These are phyloP conservation scores for Hesperia comma DNA, from an alignment of 2,888 invertebrate species.

Conservation along the genomic window DNA sequence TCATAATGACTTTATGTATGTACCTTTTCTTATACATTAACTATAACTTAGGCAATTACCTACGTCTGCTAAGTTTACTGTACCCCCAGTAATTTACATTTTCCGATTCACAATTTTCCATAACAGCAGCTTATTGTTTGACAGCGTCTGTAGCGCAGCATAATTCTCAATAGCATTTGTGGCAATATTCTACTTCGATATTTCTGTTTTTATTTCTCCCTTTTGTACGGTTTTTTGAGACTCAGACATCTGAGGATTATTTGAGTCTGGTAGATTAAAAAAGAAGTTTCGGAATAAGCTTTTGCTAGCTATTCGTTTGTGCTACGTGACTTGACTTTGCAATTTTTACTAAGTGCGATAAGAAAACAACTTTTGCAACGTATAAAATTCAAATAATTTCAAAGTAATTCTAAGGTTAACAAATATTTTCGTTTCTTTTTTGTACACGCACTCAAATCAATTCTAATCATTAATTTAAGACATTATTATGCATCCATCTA, in stretches of 20 bases:
- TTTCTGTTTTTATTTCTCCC: background rate
- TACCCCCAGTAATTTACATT: background rate
- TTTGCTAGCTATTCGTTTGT: background rate
- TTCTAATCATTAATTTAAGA: no score
- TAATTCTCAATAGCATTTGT: background rate
- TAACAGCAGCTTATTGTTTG: background rate
- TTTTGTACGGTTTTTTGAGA: background rate
- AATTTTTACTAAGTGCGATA: background rate
- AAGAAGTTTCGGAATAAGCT: background rate
- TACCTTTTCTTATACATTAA: no score
- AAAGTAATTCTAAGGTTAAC: no score
- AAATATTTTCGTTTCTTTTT: no score
- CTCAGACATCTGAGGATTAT: background rate
- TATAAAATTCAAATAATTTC: background rate
- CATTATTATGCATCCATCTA: no score
- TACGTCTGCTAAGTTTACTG: background rate
- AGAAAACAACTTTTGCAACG: background rate
- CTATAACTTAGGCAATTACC: no score
- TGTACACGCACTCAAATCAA: no score
- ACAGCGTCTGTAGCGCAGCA: background rate
- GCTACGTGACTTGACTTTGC: background rate
- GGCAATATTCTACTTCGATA: conserved; percentile 1
- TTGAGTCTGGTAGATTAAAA: background rate
- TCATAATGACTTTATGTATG: no score
- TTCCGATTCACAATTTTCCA: background rate